Base-by-base conservation (phyloP, 2,888 invertebrate species). In the Polydesmus complanatus region DNA sequence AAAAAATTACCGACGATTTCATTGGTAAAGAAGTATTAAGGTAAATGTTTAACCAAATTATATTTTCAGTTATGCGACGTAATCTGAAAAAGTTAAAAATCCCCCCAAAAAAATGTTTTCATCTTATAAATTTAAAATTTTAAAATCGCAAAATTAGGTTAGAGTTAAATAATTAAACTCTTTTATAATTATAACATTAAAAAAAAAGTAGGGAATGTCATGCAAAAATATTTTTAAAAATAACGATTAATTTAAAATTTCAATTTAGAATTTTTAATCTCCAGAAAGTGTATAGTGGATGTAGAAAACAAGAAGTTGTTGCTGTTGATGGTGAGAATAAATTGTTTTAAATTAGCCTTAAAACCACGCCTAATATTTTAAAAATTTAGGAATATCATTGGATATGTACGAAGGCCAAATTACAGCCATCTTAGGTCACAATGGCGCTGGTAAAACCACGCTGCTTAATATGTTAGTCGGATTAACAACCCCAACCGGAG, bases 381-480 rank as follows among this genome's bases (percentile, higher is more conserved):
- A 64, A 78, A 79, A 61, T 37, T 37, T 37, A 75, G 75, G 84
- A 1, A 84, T 88, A 47, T 85, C 85, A 71, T 73, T 89, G 61
- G 86, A 86, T 61, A 86, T 90, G 64, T 90, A 89, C 74, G 87
- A 89, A 71, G 88, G 82, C 0, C 88, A 90, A 73, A 89, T 90
- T 64, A 90, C 89, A 0, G 88, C 88, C 0, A 83, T 90, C 23
- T 74, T 90, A 63, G 90, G 89, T 0, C 89, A 89, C 68, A 90
- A 90, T 69, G 89, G 89, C 0, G 89, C 90, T 48, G 90, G 90
- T 3, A 90, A 91, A 73, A 88, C 88, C 0, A 89, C 89, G 59
- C 76, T 89, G 8, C 85, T 91, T 71, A 89, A 89, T 68, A 88
- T 91, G 66, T 74, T 91, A 21, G 88, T 88, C 1, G 90, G 91